A percentile compares a stretch with the other conserved stretches of the same genome.
These are phyloP conservation scores for Clarias macrocephalus DNA, from an alignment of 2,113 vertebrate genomes.

Conservation along the genomic window DNA sequence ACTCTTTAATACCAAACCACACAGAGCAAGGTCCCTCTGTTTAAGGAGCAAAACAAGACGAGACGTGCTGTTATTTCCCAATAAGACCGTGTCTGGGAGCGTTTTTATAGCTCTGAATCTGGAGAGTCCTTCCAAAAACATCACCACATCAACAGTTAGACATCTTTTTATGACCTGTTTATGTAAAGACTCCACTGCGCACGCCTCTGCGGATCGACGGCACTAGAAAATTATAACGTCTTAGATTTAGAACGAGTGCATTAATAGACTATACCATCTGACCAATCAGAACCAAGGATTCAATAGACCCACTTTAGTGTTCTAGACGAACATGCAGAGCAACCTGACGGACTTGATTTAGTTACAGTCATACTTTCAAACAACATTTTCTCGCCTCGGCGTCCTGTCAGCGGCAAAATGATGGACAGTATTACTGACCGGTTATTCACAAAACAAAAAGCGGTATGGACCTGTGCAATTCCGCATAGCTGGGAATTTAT, in stretches of 20 bases:
- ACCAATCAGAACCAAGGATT: neutral
- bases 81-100: no score
- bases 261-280: neutral
- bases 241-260: neutral
- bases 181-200: neutral
- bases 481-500: no score
- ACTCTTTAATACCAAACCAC: neutral
- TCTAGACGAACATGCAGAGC: neutral
- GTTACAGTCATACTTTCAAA: no score
- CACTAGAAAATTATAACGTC: neutral
- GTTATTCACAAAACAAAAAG: no score
- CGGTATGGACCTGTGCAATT: no score
- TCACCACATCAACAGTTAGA: neutral
- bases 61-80: neutral
- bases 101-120: neutral
- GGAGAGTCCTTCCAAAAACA: neutral
- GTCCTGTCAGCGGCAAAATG: no score
- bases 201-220: neutral
- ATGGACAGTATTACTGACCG: no score
- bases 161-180: neutral
- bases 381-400: no score
- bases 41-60: neutral
- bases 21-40: neutral
- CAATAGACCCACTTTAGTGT: neutral
- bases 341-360: no score